Conservation (phyloP, 2,888 invertebrate species). For the Creontiades dilutus region DNA sequence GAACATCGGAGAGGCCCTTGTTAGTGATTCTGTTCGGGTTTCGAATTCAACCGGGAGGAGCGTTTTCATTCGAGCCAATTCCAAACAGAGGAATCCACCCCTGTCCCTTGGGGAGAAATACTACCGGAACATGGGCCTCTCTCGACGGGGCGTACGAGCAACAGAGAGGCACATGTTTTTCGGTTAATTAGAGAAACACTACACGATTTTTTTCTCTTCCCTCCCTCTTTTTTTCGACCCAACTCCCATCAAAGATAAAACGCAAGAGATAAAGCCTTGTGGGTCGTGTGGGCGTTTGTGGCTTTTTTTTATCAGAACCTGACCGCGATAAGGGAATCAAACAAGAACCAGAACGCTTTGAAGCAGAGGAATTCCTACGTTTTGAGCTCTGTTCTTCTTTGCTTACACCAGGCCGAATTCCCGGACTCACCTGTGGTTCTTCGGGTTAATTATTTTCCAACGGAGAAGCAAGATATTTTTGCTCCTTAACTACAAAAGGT, state of each 20-base stretch:
- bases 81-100: background rate
- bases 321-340: slow-evolving; percentile 6
- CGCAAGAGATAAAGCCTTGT: background rate
- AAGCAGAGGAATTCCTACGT: background rate
- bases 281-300: slow-evolving; percentile 16
- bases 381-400: background rate
- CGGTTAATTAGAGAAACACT: slow-evolving; percentile 32
- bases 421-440: no score
- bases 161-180: background rate
- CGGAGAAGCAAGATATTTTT: no score
- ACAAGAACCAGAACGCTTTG: background rate
- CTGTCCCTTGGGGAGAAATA: background rate
- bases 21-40: slow-evolving; percentile 20
- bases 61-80: slow-evolving; percentile 5
- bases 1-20: background rate
- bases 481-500: no score
- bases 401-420: background rate
- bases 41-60: slow-evolving; percentile 28
- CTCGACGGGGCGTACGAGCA: background rate
- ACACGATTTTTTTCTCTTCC: background rate
- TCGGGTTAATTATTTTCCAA: no score
- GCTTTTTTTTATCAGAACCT: background rate
- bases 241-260: background rate
- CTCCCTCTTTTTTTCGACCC: background rate
- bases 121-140: slow-evolving; percentile 1